Evolutionary conservation across 35 echinoderm and acorn worm genomes (phyloP).

Genomic region (Chiridota heheva): DNA sequence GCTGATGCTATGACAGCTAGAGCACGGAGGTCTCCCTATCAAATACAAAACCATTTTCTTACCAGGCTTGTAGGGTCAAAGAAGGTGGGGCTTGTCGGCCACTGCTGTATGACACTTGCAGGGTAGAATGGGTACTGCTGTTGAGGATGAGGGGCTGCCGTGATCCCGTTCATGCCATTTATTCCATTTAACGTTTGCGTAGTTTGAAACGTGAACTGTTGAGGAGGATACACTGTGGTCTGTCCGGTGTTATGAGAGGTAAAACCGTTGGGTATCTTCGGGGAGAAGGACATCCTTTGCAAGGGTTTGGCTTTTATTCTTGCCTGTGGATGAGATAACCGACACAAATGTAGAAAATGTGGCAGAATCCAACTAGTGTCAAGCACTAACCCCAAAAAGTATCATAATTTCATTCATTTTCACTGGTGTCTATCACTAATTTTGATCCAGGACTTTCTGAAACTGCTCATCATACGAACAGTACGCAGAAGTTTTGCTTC

Average conservation of each 20-base stretch:
- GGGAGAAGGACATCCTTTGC: constrained; percentile 79
- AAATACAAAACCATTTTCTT: too few relatives aligned
- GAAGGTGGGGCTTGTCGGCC: constrained; percentile 77
- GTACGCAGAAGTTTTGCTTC: too few relatives aligned
- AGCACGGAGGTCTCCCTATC: too few relatives aligned
- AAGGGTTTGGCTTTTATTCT: constrained; percentile 99
- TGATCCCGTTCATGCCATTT: constrained; percentile 24
- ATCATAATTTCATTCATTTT: constrained; percentile 12
- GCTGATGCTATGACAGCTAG: too few relatives aligned
- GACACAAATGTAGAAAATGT: not conserved
- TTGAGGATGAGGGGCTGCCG: constrained; percentile 22
- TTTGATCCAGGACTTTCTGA: too few relatives aligned
- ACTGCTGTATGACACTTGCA: constrained; percentile 65
- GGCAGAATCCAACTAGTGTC: not conserved
- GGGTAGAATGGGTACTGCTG: constrained; percentile 75
- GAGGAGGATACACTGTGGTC: constrained; percentile 54
- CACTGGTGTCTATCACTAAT: too few relatives aligned
- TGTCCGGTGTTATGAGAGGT: constrained; percentile 37
- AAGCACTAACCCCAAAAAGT: not conserved
- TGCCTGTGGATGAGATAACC: constrained; percentile 59
- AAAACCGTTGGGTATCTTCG: constrained; percentile 72
- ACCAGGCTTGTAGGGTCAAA: constrained; percentile 84
- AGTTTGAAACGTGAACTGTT: constrained; percentile 68
- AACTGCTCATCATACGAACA: too few relatives aligned
- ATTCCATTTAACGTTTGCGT: not conserved